Evolutionary conservation across 2,888 invertebrate genomes (phyloP), one percentile per base, ranked within the genome.

Genomic region (Heliconius cydno): DNA sequence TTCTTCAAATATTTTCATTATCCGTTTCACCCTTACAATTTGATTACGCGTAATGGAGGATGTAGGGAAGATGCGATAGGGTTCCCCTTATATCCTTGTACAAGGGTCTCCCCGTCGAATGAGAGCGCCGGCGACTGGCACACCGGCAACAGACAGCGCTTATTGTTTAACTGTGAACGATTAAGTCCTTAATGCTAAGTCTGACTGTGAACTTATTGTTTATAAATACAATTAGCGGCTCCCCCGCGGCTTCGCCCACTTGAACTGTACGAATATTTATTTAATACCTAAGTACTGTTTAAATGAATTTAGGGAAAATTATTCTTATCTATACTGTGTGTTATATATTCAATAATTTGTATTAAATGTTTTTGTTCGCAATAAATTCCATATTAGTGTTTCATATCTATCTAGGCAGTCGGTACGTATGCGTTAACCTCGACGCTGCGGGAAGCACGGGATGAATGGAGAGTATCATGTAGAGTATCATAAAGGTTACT

Each of bases 11-110:
- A 84, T 83, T 84, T 84, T 83, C 83, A 83, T 85, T 84, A 84
- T 84, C 84, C 83, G 82, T 84, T 82, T 81, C 84, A 82, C 83
- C 84, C 84, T 84, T 84, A 83, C 84, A 83, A 84, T 85, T 85
- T 85, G 84, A 85, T 85, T 85, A 85, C 83, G 84, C 84, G 79
- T 81, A 79, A 81, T 76, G 80, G 78, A 80, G 79, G 80, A 78
- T 60, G 60, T 73, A 73, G 73, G 73, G 73, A 60, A 60, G 78
- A 76, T 25, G 76, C 41, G 77, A 41, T 72, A 72, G 72, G 72
- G 72, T 22, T 19, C 52, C 52, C 19, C 52, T 52, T 52, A 52
- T 52, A 52, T 52, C 52, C 52, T 52, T 22, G 52, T 60, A 60
- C 60, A 60, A 46, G 68, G 34, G 60, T 34, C 57, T 60, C 70